Evolutionary conservation across 2,888 invertebrate genomes (phyloP).

Genomic region (Euspilapteryx auroguttella): DNA sequence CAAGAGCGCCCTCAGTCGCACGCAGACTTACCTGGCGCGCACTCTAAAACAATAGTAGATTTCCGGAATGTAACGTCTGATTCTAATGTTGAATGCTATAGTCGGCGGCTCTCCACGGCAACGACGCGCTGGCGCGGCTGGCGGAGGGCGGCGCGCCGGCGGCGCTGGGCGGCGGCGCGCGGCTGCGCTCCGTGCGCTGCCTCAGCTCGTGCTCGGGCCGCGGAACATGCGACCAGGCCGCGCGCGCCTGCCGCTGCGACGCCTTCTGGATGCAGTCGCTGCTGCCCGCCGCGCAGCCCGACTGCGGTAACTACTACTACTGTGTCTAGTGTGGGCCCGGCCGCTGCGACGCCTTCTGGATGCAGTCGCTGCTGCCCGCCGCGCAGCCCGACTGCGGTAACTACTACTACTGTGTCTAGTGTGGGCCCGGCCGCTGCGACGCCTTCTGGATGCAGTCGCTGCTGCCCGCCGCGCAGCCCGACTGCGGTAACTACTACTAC

Average conservation of each 20-base stretch:
- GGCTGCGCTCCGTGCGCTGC: slow-evolving; percentile 82
- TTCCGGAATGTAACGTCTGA: no score
- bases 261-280: slow-evolving; percentile 96
- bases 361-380: no score
- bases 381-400: neutral
- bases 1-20: no score
- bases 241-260: slow-evolving; percentile 86
- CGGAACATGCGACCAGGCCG: slow-evolving; percentile 83
- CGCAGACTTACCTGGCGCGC: no score
- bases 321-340: neutral
- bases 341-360: neutral
- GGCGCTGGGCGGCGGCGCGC: no score
- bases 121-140: slow-evolving; percentile 15
- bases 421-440: neutral
- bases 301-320: slow-evolving; percentile 68
- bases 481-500: no score
- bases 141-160: slow-evolving; percentile 21
- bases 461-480: no score
- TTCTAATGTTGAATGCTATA: no score
- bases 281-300: slow-evolving; percentile 67
- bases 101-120: slow-evolving; percentile 25
- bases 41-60: no score
- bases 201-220: slow-evolving; percentile 93
- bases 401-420: neutral
- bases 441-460: neutral